Conservation (phyloP, 2,113 vertebrate genomes). For the Tachysurus fulvidraco region DNA sequence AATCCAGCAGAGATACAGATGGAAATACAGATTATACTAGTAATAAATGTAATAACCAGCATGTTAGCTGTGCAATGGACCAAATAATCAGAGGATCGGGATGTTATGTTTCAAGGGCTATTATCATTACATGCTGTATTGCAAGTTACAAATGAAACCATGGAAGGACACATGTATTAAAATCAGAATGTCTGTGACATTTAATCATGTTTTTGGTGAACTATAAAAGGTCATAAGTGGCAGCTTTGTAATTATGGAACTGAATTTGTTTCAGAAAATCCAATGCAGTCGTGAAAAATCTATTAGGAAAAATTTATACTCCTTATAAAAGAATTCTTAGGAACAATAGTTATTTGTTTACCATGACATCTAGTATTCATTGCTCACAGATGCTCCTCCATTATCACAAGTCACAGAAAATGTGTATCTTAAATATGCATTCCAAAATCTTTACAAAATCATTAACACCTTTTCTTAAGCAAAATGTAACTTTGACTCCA, state of each 20-base stretch:
- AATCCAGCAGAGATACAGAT: background rate
- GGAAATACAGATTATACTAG: background rate
- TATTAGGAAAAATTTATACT: no score
- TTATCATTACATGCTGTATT: background rate
- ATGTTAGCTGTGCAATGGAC: background rate
- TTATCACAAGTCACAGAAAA: background rate
- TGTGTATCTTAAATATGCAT: background rate
- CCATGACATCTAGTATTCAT: background rate
- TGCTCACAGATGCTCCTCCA: background rate
- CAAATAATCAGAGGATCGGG: background rate
- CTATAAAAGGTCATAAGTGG: background rate
- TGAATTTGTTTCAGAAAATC: background rate
- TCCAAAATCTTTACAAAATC: no score
- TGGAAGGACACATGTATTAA: background rate
- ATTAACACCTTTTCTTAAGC: no score
- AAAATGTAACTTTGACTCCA: no score
- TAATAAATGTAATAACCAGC: background rate
- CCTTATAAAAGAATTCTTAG: no score
- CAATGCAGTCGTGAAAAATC: background rate
- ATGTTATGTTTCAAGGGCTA: background rate
- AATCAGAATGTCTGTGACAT: background rate
- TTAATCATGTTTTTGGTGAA: conserved; percentile 5
- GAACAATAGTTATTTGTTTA: background rate
- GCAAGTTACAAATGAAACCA: background rate
- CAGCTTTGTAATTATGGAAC: background rate